Percentiles rank a stretch among this genome's conserved stretches.
Conservation (phyloP, 1,140 invertebrate genomes). For the Aphelenchoides fujianensis region DNA sequence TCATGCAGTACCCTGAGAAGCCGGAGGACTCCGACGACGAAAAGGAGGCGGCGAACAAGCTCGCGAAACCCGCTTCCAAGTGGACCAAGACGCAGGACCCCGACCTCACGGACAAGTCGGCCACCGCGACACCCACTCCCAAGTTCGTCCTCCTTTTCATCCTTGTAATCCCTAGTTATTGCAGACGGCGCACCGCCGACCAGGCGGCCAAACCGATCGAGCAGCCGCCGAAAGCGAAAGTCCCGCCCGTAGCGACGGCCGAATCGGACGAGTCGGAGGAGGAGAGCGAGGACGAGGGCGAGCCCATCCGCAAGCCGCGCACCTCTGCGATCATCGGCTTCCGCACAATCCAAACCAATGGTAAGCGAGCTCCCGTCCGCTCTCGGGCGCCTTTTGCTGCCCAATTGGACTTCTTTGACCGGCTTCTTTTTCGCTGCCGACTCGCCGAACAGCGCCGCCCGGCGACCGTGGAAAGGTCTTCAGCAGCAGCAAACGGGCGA, state of each 20-base stretch:
- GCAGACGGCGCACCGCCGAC: constrained; percentile 36
- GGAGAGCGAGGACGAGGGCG: constrained; percentile 55
- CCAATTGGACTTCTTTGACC: no score
- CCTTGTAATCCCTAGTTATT: background rate
- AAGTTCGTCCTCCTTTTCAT: constrained; percentile 23
- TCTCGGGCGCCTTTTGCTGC: no score
- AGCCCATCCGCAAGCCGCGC: constrained; percentile 35
- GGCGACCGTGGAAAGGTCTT: no score
- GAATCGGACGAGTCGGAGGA: constrained; percentile 49
- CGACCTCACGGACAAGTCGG: constrained; percentile 34
- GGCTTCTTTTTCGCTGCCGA: no score
- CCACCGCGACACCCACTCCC: constrained; percentile 35
- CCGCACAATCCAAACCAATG: constrained; percentile 42
- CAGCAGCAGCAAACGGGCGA: no score
- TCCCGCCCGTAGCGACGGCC: background rate
- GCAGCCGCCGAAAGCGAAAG: constrained; percentile 2
- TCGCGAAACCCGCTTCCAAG: constrained; percentile 19
- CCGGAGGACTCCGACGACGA: constrained; percentile 43
- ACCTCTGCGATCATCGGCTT: constrained; percentile 53
- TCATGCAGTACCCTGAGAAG: constrained; percentile 55
- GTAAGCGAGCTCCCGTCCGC: constrained; percentile 5
- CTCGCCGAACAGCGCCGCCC: no score
- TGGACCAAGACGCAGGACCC: constrained; percentile 53
- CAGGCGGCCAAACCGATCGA: constrained; percentile 26
- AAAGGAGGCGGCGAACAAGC: constrained; percentile 20